A percentile compares a stretch with the other conserved stretches of the same genome.
Conservation (phyloP, 2,113 vertebrate genomes). For the Phrynosoma platyrhinos region DNA sequence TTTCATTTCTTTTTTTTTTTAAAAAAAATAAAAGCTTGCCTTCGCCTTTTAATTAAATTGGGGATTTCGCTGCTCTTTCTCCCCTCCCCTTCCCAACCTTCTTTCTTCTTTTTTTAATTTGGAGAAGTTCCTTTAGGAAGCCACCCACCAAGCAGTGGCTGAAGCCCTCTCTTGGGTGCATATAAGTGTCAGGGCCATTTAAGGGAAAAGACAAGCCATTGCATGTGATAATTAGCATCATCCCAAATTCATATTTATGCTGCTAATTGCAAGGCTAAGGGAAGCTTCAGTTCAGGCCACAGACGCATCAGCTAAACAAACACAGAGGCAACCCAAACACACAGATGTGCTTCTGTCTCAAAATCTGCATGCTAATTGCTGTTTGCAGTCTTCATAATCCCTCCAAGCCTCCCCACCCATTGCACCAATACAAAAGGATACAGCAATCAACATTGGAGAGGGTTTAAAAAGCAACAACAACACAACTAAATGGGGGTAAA, state of each 20-base stretch:
- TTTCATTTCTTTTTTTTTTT: conserved; percentile 1
- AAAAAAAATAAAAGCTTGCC: conserved; percentile 21
- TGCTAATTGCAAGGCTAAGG: conserved; percentile 70
- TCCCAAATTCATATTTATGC: conserved; percentile 71
- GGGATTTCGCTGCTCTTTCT: conserved; percentile 60
- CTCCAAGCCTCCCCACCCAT: background rate
- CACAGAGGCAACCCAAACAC: conserved; percentile 59
- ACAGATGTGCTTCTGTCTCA: conserved; percentile 67
- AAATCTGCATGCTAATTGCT: conserved; percentile 79
- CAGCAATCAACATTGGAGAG: conserved; percentile 42
- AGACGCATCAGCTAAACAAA: conserved; percentile 74
- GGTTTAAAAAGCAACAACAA: conserved; percentile 19
- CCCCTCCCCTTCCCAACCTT: background rate
- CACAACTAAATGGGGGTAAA: background rate
- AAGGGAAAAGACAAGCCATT: conserved; percentile 16
- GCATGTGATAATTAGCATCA: conserved; percentile 44
- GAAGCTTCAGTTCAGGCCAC: conserved; percentile 57
- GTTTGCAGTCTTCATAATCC: conserved; percentile 40
- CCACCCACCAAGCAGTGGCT: conserved; percentile 56
- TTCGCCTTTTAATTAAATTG: conserved; percentile 76
- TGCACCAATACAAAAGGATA: conserved; percentile 63
- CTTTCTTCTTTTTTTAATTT: background rate
- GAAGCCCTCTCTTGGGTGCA: conserved; percentile 46
- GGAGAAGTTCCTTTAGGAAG: conserved; percentile 67
- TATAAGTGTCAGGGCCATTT: conserved; percentile 28